A percentile compares a stretch with the other conserved stretches of the same genome.
These are phyloP conservation scores for Procavia capensis DNA, from an alignment of 2,113 vertebrate species.

Conservation along the genomic window DNA sequence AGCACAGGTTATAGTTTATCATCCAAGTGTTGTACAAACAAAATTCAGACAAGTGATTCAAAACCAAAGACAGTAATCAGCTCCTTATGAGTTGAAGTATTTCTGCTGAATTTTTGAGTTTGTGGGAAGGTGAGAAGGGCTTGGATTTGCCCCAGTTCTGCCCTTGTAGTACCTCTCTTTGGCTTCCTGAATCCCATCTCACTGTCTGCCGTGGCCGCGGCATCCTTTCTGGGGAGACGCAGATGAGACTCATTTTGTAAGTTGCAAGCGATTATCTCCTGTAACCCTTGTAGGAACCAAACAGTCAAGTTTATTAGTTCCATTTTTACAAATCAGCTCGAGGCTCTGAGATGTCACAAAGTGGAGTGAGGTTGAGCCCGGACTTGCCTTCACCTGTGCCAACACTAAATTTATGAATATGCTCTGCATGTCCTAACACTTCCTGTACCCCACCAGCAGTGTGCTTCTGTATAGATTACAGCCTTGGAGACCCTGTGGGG, in stretches of 20 bases:
- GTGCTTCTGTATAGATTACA: too few relatives aligned
- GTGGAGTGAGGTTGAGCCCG: neutral
- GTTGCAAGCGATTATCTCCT: neutral
- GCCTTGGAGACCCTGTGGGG: too few relatives aligned
- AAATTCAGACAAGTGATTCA: neutral
- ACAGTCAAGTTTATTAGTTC: neutral
- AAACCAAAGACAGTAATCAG: neutral
- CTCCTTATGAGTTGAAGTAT: neutral
- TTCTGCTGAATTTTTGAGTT: neutral
- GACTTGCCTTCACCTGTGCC: neutral
- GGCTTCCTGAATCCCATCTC: neutral
- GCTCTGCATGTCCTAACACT: neutral
- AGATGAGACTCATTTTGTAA: neutral
- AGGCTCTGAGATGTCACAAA: neutral
- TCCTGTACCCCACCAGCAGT: neutral
- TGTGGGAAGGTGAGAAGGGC: neutral
- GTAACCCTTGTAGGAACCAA: neutral
- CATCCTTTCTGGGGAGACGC: neutral
- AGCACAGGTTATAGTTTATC: neutral
- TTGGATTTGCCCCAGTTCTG: neutral
- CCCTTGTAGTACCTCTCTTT: neutral
- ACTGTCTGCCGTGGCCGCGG: neutral
- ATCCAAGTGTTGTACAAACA: neutral
- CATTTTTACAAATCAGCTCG: neutral
- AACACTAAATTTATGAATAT: neutral